Percentiles rank a stretch among this genome's conserved stretches.
Conservation (phyloP, 2,797 vertebrate genomes). For the Clarias pachynema region DNA sequence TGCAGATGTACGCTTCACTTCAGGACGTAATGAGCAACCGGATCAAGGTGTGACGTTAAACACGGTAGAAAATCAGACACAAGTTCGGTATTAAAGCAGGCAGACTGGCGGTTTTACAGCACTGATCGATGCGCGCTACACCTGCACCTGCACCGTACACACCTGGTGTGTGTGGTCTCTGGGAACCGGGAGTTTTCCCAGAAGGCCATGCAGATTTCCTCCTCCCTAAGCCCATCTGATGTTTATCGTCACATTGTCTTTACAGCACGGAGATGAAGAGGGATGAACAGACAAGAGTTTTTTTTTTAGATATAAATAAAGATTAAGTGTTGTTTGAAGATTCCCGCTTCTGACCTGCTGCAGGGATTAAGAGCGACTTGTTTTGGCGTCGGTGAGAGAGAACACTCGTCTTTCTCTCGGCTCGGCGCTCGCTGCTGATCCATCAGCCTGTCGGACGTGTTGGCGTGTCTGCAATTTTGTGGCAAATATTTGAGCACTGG, state of each 20-base stretch:
- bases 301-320: background rate
- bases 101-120: background rate
- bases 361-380: background rate
- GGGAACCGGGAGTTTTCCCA: background rate
- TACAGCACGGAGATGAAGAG: too few relatives aligned
- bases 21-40: too few relatives aligned
- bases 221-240: too few relatives aligned
- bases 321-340: background rate
- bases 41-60: too few relatives aligned
- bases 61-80: too few relatives aligned
- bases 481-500: slow-evolving; percentile 18
- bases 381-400: background rate
- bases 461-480: slow-evolving; percentile 12
- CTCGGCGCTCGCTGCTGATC: slow-evolving; percentile 9
- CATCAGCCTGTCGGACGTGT: background rate
- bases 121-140: background rate
- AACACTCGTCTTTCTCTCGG: background rate
- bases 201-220: background rate
- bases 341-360: too few relatives aligned
- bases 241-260: background rate
- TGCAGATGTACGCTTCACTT: too few relatives aligned
- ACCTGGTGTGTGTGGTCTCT: too few relatives aligned
- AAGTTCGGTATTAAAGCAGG: background rate
- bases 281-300: too few relatives aligned
- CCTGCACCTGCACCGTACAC: too few relatives aligned